A percentile compares a stretch with the other conserved stretches of the same genome.
Conservation (phyloP, 2,113 vertebrate species). For the Neotragus moschatus region DNA sequence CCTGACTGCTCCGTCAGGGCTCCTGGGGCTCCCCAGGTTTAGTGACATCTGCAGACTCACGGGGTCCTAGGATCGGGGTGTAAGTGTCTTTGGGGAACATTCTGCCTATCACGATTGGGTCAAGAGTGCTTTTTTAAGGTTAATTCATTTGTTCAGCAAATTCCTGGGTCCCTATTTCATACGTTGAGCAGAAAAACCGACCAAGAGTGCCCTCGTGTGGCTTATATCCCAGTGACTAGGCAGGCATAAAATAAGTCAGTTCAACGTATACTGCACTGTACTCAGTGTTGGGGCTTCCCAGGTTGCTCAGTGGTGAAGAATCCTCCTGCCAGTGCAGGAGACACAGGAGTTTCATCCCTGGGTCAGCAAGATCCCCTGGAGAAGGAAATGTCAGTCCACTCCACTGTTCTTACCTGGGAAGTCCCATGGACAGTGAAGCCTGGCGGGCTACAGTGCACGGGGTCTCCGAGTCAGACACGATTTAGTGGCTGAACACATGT, state of each 20-base stretch:
- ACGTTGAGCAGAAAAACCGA: neutral
- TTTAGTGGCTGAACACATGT: neutral
- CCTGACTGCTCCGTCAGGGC: neutral
- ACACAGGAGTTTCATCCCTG: neutral
- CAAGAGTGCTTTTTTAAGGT: too few relatives aligned
- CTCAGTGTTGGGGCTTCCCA: neutral
- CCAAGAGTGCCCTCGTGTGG: fast-evolving
- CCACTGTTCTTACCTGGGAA: neutral
- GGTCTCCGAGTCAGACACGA: neutral
- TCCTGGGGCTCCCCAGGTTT: too few relatives aligned
- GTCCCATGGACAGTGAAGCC: neutral
- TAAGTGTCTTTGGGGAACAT: neutral
- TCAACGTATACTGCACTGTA: too few relatives aligned
- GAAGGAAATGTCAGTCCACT: neutral
- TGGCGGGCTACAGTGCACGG: neutral
- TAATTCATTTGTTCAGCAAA: too few relatives aligned
- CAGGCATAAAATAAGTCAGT: too few relatives aligned
- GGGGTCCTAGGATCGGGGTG: neutral
- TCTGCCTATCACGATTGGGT: neutral
- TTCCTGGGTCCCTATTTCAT: neutral
- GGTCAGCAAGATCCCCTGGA: neutral
- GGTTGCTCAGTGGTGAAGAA: neutral
- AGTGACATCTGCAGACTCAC: neutral
- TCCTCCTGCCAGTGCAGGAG: fast-evolving
- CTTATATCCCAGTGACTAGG: neutral